A percentile compares a stretch with the other conserved stretches of the same genome.
Conservation (phyloP, 2,797 vertebrate species). For the Myiotriccus ornatus region DNA sequence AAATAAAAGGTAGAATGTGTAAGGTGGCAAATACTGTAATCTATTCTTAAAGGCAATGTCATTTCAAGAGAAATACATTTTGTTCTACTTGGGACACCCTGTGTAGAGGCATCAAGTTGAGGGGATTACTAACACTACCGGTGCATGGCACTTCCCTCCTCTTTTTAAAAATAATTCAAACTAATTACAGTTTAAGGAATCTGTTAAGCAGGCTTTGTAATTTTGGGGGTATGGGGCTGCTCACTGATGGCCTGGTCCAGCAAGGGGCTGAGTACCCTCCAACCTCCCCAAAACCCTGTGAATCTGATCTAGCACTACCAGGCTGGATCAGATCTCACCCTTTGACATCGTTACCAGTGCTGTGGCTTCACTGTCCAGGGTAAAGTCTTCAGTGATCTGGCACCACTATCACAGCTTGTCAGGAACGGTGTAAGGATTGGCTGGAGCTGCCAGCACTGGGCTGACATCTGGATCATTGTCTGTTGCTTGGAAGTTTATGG, state of each 20-base stretch:
- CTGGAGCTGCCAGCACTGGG: background rate
- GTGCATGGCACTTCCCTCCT: background rate
- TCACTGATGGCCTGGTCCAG: background rate
- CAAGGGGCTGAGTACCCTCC: background rate
- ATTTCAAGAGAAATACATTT: background rate
- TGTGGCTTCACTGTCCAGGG: background rate
- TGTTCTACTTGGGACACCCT: background rate
- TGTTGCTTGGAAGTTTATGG: background rate
- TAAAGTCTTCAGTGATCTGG: background rate
- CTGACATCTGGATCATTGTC: rapidly evolving
- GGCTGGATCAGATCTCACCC: background rate
- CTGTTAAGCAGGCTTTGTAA: background rate
- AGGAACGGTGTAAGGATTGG: background rate
- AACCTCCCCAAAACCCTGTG: background rate
- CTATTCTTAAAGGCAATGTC: background rate
- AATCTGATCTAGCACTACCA: background rate
- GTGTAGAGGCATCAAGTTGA: background rate
- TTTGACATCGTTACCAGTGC: background rate
- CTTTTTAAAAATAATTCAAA: background rate
- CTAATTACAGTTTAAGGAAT: background rate
- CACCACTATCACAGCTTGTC: background rate
- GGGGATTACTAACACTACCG: background rate
- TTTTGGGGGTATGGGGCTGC: background rate
- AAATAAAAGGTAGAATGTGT: background rate
- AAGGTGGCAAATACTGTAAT: background rate